phyloP scores from a whole-genome alignment of 2,113 vertebrate species.

The Laticauda laticaudata region DNA sequence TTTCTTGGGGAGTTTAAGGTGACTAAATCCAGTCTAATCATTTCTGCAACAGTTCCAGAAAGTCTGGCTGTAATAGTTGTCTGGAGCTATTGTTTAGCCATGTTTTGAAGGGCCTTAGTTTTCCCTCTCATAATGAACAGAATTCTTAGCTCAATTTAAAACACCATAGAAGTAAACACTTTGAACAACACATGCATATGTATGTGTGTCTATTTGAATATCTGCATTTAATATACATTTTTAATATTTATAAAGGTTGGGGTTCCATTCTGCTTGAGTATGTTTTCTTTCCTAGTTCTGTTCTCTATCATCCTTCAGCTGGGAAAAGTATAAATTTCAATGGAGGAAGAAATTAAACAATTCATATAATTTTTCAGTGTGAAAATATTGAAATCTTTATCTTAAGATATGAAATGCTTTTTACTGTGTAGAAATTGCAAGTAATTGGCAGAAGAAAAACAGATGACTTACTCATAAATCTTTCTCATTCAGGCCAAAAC shows the following conservation, averaged over 20 bases:
- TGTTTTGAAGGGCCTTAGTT: not conserved
- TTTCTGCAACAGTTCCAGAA: not conserved
- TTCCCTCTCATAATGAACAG: not conserved
- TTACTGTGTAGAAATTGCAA: not conserved
- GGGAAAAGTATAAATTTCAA: constrained; percentile 15
- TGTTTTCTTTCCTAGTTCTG: constrained; percentile 26
- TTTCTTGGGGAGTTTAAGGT: not conserved
- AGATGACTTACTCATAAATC: not conserved
- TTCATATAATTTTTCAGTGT: not conserved
- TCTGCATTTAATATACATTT: not conserved
- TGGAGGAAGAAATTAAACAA: constrained; percentile 18
- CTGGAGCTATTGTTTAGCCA: not conserved
- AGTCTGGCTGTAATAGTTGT: not conserved
- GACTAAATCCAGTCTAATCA: not conserved
- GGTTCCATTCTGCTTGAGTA: constrained; percentile 4
- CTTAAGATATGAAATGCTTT: not conserved
- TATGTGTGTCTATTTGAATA: not conserved
- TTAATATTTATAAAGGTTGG: constrained; percentile 18
- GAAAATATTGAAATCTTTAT: constrained; percentile 11
- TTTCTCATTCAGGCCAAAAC: not conserved
- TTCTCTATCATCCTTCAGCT: constrained; percentile 32
- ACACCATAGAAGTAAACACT: not conserved
- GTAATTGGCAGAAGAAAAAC: not conserved
- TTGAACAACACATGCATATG: not conserved
- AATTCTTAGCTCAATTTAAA: not conserved